These are phyloP conservation scores for Netelia fuscicornis DNA, from an alignment of 2,888 invertebrate genomes.

Conservation along the genomic window DNA sequence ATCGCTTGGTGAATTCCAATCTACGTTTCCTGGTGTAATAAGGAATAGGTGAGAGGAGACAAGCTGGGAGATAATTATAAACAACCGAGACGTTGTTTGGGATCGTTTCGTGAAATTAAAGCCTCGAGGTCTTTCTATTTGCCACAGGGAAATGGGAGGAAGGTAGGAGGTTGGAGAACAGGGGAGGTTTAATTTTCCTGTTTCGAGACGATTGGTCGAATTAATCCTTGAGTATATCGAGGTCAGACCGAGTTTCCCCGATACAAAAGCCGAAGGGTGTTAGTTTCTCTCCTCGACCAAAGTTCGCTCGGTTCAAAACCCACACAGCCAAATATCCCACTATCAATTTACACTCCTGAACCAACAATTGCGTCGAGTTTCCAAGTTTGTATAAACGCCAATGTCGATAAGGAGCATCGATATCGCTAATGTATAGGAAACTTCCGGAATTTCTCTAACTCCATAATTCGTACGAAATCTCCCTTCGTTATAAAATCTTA, in stretches of 20 bases:
- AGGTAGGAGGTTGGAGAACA: neutral
- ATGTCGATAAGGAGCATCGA: neutral
- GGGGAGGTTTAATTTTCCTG: slow-evolving; percentile 27
- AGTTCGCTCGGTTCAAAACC: slow-evolving; percentile 16
- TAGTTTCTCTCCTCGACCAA: slow-evolving; percentile 13
- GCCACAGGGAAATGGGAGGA: neutral
- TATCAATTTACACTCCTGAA: neutral
- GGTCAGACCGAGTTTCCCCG: slow-evolving; percentile 63
- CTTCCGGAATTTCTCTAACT: neutral
- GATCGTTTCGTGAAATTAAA: slow-evolving; percentile 22
- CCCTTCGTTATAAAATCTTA: too few species aligned
- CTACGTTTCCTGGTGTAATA: too few species aligned
- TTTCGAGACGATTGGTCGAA: slow-evolving; percentile 50
- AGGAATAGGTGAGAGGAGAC: too few species aligned
- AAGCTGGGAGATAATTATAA: neutral
- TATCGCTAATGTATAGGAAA: neutral
- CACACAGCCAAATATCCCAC: neutral
- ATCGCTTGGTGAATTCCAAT: too few species aligned
- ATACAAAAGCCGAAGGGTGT: slow-evolving; percentile 21
- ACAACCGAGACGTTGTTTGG: neutral
- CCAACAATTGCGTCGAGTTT: neutral
- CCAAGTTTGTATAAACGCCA: neutral
- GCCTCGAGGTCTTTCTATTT: neutral
- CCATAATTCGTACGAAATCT: too few species aligned
- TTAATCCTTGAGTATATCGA: slow-evolving; percentile 56